Base-by-base conservation (phyloP, 2,888 invertebrate species). In the Lasioglossum villosulum region DNA sequence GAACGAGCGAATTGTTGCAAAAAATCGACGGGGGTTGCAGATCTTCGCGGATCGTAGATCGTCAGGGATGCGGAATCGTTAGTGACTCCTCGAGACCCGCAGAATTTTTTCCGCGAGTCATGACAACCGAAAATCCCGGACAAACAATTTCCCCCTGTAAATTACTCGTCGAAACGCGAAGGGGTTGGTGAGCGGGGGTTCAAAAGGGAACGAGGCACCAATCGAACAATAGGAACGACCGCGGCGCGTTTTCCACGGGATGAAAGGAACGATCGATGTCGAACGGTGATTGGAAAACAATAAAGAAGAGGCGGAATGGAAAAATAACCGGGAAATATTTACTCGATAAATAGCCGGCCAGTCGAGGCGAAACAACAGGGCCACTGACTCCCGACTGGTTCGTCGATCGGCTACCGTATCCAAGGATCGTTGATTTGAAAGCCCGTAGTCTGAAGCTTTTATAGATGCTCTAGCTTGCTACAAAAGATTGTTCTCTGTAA, bases 241-340 rank as follows among this genome's bases (percentile, higher is more conserved):
- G 66, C 16, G 73, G 16, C 63, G 78, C 39, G 78, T 76, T 66
- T 59, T 59, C 52, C 56, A 42, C 12, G 68, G 75, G 75, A 79
- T 78, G 39, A 83, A 86, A 75, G 71, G 70, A 73, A 76, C 82
- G 84, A 85, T 81, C 78, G 72, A 77, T 78, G 75, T 75, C 78
- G 82, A 63, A 34, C 72, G 84, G 75, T 78, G 84, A 84, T 84
- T 80, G 86, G 84, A 81, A 76, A 80, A 78, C 80, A 78, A 81
- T 80, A 85, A 85, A 80, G 81, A 80, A 81, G 78, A 78, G 75
- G 63, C 59, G 75, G 59, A 84, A 85, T 81, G 86, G 85, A 80
- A 81, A 82, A 85, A 85, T 82, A 79, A 80, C 86, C 30, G 77
- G 68, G 82, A 82, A 79, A 86, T 86, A 85, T 86, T 86, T 86